phyloP scores from a whole-genome alignment of 2,113 vertebrate species.

The Campylomormyrus tamandua region DNA sequence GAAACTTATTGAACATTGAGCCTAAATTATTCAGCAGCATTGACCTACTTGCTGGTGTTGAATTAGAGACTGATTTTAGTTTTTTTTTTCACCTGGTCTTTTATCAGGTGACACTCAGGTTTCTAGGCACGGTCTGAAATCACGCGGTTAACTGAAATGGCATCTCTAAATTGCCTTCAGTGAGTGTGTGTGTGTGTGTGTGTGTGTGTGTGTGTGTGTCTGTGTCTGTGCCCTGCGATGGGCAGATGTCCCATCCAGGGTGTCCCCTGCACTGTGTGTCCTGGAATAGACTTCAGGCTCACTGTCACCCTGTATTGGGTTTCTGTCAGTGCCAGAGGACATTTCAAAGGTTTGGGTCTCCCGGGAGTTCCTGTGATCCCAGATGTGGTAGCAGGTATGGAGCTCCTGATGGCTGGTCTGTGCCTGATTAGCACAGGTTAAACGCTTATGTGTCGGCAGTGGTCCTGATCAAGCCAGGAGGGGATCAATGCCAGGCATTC shows the following conservation, averaged over 20 bases:
- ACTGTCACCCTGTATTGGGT: neutral
- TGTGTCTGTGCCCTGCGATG: neutral
- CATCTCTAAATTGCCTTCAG: neutral
- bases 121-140: neutral
- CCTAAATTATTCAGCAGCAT: constrained; percentile 61
- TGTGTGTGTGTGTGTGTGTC: neutral
- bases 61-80: constrained; percentile 44
- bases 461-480: neutral
- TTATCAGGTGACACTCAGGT: neutral
- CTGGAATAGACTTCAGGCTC: neutral
- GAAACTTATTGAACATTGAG: constrained; percentile 62
- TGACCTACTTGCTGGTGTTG: constrained; percentile 58
- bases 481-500: neutral
- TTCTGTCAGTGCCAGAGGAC: neutral
- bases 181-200: neutral
- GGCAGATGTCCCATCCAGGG: neutral
- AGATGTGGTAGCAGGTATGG: neutral
- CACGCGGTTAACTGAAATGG: neutral
- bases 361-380: neutral
- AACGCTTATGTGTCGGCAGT: neutral
- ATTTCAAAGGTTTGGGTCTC: neutral
- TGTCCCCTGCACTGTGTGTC: neutral
- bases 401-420: neutral
- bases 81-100: neutral
- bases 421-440: neutral